Percentiles rank a stretch among this genome's conserved stretches.
Conservation (phyloP, 2,888 invertebrate genomes). For the Eurytoma californica region DNA sequence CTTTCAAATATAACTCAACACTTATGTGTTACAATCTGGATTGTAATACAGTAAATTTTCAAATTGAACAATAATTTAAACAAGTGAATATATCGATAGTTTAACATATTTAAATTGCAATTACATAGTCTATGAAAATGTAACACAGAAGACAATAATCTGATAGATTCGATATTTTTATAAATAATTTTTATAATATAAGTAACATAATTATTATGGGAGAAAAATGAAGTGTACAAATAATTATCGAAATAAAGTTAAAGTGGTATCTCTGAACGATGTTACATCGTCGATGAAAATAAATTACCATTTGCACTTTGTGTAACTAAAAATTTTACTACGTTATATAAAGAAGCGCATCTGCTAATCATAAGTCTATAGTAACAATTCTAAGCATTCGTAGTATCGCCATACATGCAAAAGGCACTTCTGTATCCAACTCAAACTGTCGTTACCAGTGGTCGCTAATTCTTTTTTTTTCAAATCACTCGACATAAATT, state of each 20-base stretch:
- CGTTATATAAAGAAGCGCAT: background rate
- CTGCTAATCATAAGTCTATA: background rate
- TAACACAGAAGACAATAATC: too few species aligned
- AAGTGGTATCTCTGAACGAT: too few species aligned
- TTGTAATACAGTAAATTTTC: too few species aligned
- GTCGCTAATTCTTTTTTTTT: too few species aligned
- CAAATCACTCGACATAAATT: background rate
- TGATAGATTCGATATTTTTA: background rate
- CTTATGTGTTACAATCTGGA: too few species aligned
- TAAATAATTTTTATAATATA: background rate
- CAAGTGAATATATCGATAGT: too few species aligned
- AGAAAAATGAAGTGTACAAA: slow-evolving; percentile 1
- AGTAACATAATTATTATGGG: background rate
- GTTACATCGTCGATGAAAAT: background rate
- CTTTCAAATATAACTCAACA: too few species aligned
- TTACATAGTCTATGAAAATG: too few species aligned
- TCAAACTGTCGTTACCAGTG: background rate
- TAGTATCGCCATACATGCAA: background rate
- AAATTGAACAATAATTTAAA: too few species aligned
- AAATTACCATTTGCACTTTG: background rate
- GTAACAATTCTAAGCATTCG: background rate
- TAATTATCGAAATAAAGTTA: background rate
- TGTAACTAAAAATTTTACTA: slow-evolving; percentile 2
- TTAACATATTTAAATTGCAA: too few species aligned
- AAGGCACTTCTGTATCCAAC: slow-evolving; percentile 36